A percentile compares a stretch with the other conserved stretches of the same genome.
Evolutionary conservation across 1,140 invertebrate genomes (phyloP).

Genomic region (Lucilia cuprina): DNA sequence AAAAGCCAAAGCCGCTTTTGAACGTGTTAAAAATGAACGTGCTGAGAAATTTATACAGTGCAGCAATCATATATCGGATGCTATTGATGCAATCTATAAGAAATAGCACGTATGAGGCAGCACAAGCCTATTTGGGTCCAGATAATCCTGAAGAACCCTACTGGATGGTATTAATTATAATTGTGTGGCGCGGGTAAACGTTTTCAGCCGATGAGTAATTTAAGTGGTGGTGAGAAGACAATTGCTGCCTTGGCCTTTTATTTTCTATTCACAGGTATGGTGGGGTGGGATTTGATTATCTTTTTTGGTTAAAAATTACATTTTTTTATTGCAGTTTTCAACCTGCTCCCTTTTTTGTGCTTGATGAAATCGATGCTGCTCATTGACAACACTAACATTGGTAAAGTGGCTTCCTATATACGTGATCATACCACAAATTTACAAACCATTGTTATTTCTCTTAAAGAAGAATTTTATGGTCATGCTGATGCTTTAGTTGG

Average conservation of each 20-base stretch:
- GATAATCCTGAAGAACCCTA: constrained; percentile 99
- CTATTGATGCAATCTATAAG: constrained; percentile 99
- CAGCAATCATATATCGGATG: constrained; percentile 96
- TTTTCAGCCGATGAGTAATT: constrained; percentile 98
- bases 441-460: constrained; percentile 98
- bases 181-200: constrained; percentile 97
- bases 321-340: constrained; percentile 78
- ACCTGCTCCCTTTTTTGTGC: constrained; percentile 98
- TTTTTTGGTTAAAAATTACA: no score
- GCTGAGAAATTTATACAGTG: constrained; percentile 94
- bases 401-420: constrained; percentile 93
- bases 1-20: constrained; percentile 93
- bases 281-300: no score
- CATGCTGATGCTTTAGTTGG: constrained; percentile 97
- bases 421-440: constrained; percentile 80
- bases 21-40: constrained; percentile 92
- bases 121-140: constrained; percentile 95
- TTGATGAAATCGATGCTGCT: constrained; percentile 99
- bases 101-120: constrained; percentile 94
- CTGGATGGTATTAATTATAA: constrained; percentile 98
- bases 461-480: constrained; percentile 99
- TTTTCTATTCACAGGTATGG: constrained; percentile 94
- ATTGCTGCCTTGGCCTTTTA: constrained; percentile 95
- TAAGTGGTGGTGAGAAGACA: constrained; percentile 98
- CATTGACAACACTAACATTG: constrained; percentile 99